Base-by-base conservation (phyloP, 2,113 vertebrate genomes). In the Ornithorhynchus anatinus region DNA sequence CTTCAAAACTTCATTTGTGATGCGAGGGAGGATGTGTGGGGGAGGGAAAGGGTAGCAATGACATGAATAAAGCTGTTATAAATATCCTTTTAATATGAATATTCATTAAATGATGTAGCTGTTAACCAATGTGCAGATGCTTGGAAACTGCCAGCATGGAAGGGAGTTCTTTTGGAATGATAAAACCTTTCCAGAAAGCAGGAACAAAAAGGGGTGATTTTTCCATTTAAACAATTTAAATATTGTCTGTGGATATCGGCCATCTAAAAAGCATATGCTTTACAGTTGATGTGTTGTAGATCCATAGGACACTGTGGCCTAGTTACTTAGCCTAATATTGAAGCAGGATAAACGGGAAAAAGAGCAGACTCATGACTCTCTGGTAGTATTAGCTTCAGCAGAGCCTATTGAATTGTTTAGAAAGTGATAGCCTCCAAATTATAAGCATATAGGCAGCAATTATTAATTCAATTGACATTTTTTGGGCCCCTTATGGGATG, bases 21-120 rank as follows among this genome's bases (percentile, higher is more conserved):
- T 88, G 88, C 83, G 62, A 69, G 71, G 70, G 71, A 67, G 84
- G 80, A 77, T 40, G 35, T 82, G 52, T 42, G 81, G 73, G 79
- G 81, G 75, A 52, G 75, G 60, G 52, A 36, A 22, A 50, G 64
- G 67, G 15, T n/a, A 75, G 35, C 64, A 83, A 70, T 81, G 75
- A 80, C 70, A 77, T 72, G 60, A 83, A 71, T 60, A 72, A 75
- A 72, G 81, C 79, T 76, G 59, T 85, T 80, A 68, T 22, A 69
- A 82, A 80, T 76, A 83, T 78, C 31, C 45, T 39, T 78, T 67
- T 65, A 81, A 76, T 75, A 75, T 27, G 59, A 86, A 81, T 84
- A 88, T 86, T 85, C 75, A 67, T 67, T 69, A 56, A 80, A 56
- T 58, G 25, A 56, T 78, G 42, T 57, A 67, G 72, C 64, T 82